Conservation (phyloP, 2,888 invertebrate genomes). For the Eupithecia vulgata region DNA sequence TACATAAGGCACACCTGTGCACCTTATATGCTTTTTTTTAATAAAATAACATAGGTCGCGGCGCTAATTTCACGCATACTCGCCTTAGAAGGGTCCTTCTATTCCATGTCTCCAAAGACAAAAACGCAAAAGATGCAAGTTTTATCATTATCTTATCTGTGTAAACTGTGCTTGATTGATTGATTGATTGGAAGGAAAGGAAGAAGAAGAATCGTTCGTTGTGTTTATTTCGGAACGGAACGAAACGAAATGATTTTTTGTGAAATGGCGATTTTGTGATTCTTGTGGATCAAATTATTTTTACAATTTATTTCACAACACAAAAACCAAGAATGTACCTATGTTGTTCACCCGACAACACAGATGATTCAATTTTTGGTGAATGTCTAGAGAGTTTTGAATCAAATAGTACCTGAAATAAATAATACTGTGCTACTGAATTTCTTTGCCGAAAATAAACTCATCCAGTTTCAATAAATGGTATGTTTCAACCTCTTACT, state of each 20-base stretch:
- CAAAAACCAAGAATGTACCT: constrained; percentile 47
- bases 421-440: constrained; percentile 40
- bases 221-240: constrained; percentile 30
- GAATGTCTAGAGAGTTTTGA: constrained; percentile 35
- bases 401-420: constrained; percentile 34
- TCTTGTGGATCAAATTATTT: constrained; percentile 68
- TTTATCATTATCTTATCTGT: neutral
- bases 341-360: constrained; percentile 29
- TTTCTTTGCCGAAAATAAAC: constrained; percentile 32
- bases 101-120: constrained; percentile 2
- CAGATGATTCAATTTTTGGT: constrained; percentile 13
- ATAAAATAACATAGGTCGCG: no score
- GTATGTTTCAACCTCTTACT: constrained; percentile 21
- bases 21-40: no score
- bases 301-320: constrained; percentile 31
- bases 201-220: neutral
- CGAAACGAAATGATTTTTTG: constrained; percentile 53
- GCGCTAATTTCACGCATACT: no score
- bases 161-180: constrained; percentile 3
- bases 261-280: constrained; percentile 80
- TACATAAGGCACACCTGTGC: no score
- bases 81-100: no score
- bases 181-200: constrained; percentile 19
- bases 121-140: neutral
- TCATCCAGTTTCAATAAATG: constrained; percentile 25